Evolutionary conservation across 2,888 invertebrate species (phyloP).

Genomic region (Archips xylosteana): DNA sequence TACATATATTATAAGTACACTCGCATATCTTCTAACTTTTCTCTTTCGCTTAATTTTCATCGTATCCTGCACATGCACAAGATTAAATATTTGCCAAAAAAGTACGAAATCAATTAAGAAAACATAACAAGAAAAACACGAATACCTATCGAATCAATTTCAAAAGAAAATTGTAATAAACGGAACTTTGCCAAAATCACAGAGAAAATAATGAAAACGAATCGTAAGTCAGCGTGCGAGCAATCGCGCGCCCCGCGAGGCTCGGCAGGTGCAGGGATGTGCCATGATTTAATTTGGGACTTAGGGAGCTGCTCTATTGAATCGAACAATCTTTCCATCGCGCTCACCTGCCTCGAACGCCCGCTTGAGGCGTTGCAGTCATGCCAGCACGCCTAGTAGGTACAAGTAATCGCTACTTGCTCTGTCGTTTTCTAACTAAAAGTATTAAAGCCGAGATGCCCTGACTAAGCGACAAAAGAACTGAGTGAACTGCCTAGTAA

Average conservation of each 20-base stretch:
- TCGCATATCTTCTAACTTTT: too few species aligned
- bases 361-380: slow-evolving; percentile 55
- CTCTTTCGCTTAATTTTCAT: too few species aligned
- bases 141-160: slow-evolving; percentile 15
- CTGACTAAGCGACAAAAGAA: too few species aligned
- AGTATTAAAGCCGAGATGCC: too few species aligned
- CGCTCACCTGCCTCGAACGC: slow-evolving; percentile 61
- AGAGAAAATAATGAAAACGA: slow-evolving; percentile 70
- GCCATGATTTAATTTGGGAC: slow-evolving; percentile 85
- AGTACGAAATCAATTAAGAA: slow-evolving; percentile 10
- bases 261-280: slow-evolving; percentile 81
- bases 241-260: slow-evolving; percentile 63
- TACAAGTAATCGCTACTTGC: neutral
- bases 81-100: too few species aligned
- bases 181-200: slow-evolving; percentile 55
- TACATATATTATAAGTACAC: too few species aligned
- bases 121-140: neutral
- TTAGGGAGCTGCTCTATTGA: slow-evolving; percentile 82
- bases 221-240: slow-evolving; percentile 68
- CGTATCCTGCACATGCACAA: neutral
- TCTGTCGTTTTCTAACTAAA: neutral
- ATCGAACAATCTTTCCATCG: slow-evolving; percentile 78
- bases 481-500: too few species aligned
- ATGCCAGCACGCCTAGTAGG: slow-evolving; percentile 34
- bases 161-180: slow-evolving; percentile 38